Percentiles rank a stretch among this genome's conserved stretches.
Evolutionary conservation across 2,888 invertebrate genomes (phyloP).

Genomic region (Lomographa bimaculata): DNA sequence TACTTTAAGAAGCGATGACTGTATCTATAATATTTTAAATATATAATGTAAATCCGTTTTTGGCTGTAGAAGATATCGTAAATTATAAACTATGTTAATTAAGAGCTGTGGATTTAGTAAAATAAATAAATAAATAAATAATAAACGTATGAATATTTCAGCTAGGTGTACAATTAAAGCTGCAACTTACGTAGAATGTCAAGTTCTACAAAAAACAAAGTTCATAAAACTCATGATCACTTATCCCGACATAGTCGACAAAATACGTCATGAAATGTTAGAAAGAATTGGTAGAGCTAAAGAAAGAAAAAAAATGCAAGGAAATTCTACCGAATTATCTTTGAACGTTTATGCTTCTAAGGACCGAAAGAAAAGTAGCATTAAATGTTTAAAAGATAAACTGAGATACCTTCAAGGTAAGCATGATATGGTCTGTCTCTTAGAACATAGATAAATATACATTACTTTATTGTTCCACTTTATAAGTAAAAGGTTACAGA

Average conservation of each 20-base stretch:
- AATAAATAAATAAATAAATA: too few species aligned
- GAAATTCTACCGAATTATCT: conserved; percentile 43
- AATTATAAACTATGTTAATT: too few species aligned
- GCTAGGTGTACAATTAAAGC: conserved; percentile 80
- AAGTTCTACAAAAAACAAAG: conserved; percentile 75
- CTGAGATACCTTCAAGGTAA: conserved; percentile 70
- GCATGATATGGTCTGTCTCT: too few species aligned
- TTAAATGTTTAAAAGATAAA: conserved; percentile 76
- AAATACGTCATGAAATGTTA: conserved; percentile 58
- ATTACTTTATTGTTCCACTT: too few species aligned
- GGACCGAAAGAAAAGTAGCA: conserved; percentile 71
- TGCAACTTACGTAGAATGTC: conserved; percentile 78
- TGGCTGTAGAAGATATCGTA: too few species aligned
- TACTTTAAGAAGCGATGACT: too few species aligned
- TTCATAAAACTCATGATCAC: conserved; percentile 75
- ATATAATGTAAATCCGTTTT: too few species aligned
- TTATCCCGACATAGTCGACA: conserved; percentile 67
- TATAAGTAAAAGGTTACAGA: too few species aligned
- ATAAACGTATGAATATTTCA: too few species aligned
- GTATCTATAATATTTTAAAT: too few species aligned
- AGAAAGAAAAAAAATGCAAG: conserved; percentile 47
- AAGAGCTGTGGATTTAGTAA: too few species aligned
- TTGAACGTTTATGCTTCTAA: conserved; percentile 75
- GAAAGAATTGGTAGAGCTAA: conserved; percentile 55
- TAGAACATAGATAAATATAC: too few species aligned